Conservation (phyloP, 2,888 invertebrate genomes). For the Hymenopus coronatus region DNA sequence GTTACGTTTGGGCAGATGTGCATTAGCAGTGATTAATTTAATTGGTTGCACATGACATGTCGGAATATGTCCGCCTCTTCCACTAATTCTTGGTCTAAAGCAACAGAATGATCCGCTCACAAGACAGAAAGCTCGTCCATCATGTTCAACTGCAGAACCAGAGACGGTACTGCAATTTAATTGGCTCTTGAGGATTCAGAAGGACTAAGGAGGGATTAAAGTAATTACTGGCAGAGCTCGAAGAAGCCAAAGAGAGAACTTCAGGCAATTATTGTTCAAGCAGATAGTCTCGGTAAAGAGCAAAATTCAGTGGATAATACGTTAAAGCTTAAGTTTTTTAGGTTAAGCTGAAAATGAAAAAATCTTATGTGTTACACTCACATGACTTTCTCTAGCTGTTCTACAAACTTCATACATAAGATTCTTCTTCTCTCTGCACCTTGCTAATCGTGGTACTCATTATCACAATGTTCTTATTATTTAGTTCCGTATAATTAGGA, state of each 20-base stretch:
- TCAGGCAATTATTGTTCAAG: too few relatives aligned
- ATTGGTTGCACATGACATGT: not conserved
- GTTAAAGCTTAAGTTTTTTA: too few relatives aligned
- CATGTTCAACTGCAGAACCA: not conserved
- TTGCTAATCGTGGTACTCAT: too few relatives aligned
- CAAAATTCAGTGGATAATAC: too few relatives aligned
- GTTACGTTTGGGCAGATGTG: not conserved
- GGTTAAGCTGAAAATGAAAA: too few relatives aligned
- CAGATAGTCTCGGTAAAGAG: too few relatives aligned
- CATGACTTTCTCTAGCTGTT: too few relatives aligned
- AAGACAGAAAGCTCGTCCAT: not conserved
- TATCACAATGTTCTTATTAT: too few relatives aligned
- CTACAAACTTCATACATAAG: too few relatives aligned
- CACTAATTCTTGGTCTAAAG: not conserved
- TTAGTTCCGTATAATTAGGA: too few relatives aligned
- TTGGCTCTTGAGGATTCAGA: not conserved
- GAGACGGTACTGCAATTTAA: not conserved
- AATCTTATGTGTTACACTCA: too few relatives aligned
- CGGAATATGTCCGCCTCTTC: not conserved
- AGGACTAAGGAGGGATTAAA: not conserved
- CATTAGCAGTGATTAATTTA: not conserved
- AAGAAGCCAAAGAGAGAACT: not conserved
- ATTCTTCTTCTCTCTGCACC: too few relatives aligned
- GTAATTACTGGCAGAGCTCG: not conserved
- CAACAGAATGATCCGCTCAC: not conserved